A percentile compares a stretch with the other conserved stretches of the same genome.
phyloP scores from a whole-genome alignment of 2,888 invertebrate species.

The Drosophila ezoana region DNA sequence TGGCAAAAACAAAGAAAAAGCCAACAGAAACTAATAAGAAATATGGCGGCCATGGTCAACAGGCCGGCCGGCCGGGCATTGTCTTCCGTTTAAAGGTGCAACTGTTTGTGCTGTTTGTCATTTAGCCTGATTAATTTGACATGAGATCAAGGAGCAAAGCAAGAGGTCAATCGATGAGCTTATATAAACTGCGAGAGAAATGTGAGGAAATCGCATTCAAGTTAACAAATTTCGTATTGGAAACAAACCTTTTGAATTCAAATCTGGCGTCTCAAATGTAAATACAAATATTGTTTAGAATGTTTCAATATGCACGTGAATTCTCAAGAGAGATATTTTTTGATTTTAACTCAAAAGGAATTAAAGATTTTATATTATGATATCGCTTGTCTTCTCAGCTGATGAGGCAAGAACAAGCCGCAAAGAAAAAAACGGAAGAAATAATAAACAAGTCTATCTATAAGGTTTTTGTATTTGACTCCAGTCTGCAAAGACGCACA shows the following conservation, averaged over 20 bases:
- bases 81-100: conserved; percentile 2
- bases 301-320: too few relatives aligned
- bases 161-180: conserved; percentile 3
- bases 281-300: too few relatives aligned
- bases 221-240: too few relatives aligned
- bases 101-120: conserved; percentile 45
- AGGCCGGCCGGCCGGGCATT: neutral
- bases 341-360: too few relatives aligned
- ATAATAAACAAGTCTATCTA: conserved; percentile 13
- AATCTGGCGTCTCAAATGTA: too few relatives aligned
- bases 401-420: neutral
- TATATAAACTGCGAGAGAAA: neutral
- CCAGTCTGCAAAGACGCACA: conserved; percentile 26
- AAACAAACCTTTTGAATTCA: too few relatives aligned
- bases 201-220: conserved; percentile 3
- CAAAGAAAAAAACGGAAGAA: conserved; percentile 18
- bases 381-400: conserved; percentile 15
- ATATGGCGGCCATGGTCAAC: conserved; percentile 6
- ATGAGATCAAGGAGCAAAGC: conserved; percentile 15
- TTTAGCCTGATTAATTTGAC: conserved; percentile 53
- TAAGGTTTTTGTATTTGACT: conserved; percentile 17
- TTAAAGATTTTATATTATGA: neutral
- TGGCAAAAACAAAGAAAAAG: neutral
- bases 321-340: too few relatives aligned
- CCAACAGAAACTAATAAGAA: neutral